Percentiles rank a stretch among this genome's conserved stretches.
Evolutionary conservation across 2,113 vertebrate species (phyloP).

Genomic region (Panthera leo): DNA sequence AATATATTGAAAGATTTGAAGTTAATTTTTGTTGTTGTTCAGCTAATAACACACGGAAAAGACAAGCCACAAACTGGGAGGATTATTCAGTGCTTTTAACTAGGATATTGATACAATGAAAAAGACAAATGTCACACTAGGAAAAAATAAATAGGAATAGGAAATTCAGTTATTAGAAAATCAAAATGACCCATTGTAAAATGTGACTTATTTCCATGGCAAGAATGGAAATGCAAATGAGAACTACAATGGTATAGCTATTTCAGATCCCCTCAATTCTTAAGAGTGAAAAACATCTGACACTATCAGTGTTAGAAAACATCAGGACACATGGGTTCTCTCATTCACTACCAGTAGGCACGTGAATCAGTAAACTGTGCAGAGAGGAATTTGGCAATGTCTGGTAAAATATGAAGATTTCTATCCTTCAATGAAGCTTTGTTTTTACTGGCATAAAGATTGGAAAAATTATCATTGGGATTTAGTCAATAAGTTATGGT

Average conservation of each 20-base stretch:
- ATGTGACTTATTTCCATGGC: neutral
- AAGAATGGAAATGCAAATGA: neutral
- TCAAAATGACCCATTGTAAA: neutral
- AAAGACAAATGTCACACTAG: neutral
- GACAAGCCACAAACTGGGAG: neutral
- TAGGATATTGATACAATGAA: neutral
- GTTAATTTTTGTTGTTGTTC: neutral
- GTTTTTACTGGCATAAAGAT: neutral
- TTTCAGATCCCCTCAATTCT: neutral
- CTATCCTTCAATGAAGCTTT: neutral
- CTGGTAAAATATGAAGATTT: neutral
- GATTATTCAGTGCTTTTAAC: neutral
- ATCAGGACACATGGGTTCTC: neutral
- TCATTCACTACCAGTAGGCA: neutral
- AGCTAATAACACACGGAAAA: neutral
- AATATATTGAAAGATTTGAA: neutral
- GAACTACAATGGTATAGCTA: neutral
- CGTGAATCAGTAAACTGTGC: neutral
- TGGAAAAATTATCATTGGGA: neutral
- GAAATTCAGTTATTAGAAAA: slow-evolving; percentile 10
- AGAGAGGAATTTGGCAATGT: neutral
- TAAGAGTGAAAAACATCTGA: neutral
- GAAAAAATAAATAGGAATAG: neutral
- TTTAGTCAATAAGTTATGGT: neutral
- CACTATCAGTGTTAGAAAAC: neutral